Evolutionary conservation across 2,888 invertebrate species (phyloP).

Genomic region (Xestia c-nigrum): DNA sequence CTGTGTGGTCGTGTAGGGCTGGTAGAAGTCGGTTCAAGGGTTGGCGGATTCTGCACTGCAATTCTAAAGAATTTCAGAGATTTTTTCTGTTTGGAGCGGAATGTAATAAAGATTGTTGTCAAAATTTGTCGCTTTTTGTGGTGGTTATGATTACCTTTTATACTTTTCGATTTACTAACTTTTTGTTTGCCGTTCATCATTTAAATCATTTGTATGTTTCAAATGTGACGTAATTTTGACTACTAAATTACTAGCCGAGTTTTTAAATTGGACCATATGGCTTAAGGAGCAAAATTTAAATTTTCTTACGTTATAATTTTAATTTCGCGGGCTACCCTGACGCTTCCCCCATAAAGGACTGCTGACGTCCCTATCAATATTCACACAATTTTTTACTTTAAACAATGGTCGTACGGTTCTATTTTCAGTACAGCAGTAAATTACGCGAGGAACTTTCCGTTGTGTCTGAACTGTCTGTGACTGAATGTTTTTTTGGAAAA

Average conservation of each 20-base stretch:
- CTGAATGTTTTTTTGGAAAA: neutral
- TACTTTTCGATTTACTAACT: neutral
- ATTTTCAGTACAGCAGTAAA: neutral
- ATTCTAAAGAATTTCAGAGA: neutral
- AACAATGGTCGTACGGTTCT: neutral
- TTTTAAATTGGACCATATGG: too few species aligned
- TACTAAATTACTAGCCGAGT: too few species aligned
- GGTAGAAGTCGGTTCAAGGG: conserved; percentile 49
- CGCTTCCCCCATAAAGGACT: neutral
- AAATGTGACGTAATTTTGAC: neutral
- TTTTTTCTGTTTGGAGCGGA: neutral
- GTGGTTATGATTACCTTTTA: neutral
- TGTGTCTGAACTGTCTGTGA: neutral
- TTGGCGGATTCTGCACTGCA: neutral
- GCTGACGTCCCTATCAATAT: neutral
- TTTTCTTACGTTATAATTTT: too few species aligned
- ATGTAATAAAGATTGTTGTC: neutral
- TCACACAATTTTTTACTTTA: neutral
- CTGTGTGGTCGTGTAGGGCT: conserved; percentile 76
- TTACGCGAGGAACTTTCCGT: neutral
- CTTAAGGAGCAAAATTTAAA: too few species aligned
- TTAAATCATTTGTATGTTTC: neutral
- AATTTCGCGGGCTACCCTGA: too few species aligned
- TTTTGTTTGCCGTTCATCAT: neutral
- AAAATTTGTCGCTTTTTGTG: neutral